These are phyloP conservation scores for Dusona sp. DNA, from an alignment of 2,888 invertebrate genomes.

Conservation along the genomic window DNA sequence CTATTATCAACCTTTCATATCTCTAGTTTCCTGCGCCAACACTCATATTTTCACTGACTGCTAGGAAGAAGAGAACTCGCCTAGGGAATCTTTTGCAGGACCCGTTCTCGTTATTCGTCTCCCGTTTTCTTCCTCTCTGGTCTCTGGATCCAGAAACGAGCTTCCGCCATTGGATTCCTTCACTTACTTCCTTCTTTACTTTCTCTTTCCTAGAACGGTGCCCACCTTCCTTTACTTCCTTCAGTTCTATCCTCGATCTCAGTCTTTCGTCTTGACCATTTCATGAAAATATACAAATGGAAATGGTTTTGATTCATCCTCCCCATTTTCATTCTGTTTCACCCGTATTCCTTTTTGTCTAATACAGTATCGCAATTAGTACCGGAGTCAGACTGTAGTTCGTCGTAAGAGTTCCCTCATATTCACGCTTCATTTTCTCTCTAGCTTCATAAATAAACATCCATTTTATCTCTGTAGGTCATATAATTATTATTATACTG, in stretches of 20 bases:
- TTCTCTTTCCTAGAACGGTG: constrained; percentile 45
- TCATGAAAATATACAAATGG: constrained; percentile 55
- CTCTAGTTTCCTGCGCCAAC: constrained; percentile 55
- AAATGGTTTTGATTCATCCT: constrained; percentile 36
- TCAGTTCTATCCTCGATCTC: constrained; percentile 21
- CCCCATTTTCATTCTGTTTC: constrained; percentile 39
- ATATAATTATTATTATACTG: background rate
- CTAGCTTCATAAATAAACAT: background rate
- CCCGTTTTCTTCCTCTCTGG: constrained; percentile 40
- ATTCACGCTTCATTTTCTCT: constrained; percentile 17
- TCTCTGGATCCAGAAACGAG: constrained; percentile 60
- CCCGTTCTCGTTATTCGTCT: constrained; percentile 44
- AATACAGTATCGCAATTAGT: constrained; percentile 70
- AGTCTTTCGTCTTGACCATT: constrained; percentile 42
- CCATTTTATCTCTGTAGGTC: too few species aligned
- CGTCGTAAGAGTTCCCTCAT: constrained; percentile 40
- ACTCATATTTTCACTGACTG: constrained; percentile 44
- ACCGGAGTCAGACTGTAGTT: constrained; percentile 66
- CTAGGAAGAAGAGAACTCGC: constrained; percentile 22
- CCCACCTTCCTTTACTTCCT: background rate
- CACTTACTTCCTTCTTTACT: constrained; percentile 47
- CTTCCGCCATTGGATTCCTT: constrained; percentile 63
- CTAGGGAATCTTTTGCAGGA: constrained; percentile 55
- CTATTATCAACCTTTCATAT: constrained; percentile 48
- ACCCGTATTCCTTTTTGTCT: constrained; percentile 50